Evolutionary conservation across 1,140 invertebrate species (phyloP).

Genomic region (Theocolax elegans): DNA sequence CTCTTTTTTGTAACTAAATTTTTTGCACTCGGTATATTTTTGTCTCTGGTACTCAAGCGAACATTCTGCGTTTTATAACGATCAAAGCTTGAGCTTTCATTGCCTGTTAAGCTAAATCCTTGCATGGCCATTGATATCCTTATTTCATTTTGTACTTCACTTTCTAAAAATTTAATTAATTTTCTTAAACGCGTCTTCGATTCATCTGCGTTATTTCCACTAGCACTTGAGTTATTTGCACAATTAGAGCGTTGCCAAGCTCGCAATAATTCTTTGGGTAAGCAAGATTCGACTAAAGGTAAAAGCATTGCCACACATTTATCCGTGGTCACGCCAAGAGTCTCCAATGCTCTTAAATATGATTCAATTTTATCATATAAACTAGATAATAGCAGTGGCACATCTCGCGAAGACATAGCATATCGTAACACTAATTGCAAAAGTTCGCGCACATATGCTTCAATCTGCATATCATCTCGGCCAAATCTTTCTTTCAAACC

Average conservation of each 20-base stretch:
- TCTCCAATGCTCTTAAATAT: constrained; percentile 43
- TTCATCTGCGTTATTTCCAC: neutral
- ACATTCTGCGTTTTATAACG: neutral
- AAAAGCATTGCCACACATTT: constrained; percentile 51
- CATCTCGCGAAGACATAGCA: neutral
- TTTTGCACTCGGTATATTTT: neutral
- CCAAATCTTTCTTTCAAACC: constrained; percentile 42
- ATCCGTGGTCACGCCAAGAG: too few relatives aligned
- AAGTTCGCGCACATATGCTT: too few relatives aligned
- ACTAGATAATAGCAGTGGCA: neutral
- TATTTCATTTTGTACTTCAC: constrained; percentile 47
- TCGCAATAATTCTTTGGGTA: constrained; percentile 51
- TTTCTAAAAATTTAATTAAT: constrained; percentile 48
- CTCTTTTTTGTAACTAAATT: neutral
- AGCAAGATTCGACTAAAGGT: constrained; percentile 54
- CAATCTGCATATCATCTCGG: too few relatives aligned
- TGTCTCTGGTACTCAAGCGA: neutral
- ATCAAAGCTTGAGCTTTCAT: neutral
- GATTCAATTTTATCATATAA: constrained; percentile 6
- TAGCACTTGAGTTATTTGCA: constrained; percentile 15
- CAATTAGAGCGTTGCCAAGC: constrained; percentile 45
- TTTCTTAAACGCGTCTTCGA: constrained; percentile 32
- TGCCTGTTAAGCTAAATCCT: constrained; percentile 31
- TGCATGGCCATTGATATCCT: constrained; percentile 44
- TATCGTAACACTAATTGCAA: constrained; percentile 40